Evolutionary conservation across 2,888 invertebrate species (phyloP).

Genomic region (Pterostichus niger): DNA sequence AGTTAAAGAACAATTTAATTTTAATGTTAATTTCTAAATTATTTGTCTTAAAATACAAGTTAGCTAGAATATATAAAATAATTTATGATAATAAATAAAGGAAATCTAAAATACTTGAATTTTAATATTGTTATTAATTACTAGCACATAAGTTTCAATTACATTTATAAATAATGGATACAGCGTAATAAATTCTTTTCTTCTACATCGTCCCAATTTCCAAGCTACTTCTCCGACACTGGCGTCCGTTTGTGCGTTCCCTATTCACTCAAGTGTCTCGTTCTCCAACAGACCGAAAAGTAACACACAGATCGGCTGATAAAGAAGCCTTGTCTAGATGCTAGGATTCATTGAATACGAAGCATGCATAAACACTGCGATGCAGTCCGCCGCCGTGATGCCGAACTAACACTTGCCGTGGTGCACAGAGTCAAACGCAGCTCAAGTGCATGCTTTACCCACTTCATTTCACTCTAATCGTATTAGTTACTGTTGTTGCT

Average conservation of each 20-base stretch:
- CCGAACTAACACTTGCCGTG: slow-evolving; percentile 9
- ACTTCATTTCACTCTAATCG: slow-evolving; percentile 47
- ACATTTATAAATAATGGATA: slow-evolving; percentile 6
- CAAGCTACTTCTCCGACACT: slow-evolving; percentile 26
- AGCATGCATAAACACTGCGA: slow-evolving; percentile 63
- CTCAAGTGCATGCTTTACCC: slow-evolving; percentile 26
- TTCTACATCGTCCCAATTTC: slow-evolving; percentile 15
- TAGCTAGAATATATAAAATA: too few species aligned
- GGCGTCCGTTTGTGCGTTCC: slow-evolving; percentile 55
- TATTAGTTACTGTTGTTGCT: neutral
- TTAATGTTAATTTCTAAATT: too few species aligned
- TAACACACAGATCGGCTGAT: slow-evolving; percentile 66
- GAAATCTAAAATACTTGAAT: too few species aligned
- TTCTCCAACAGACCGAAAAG: slow-evolving; percentile 65
- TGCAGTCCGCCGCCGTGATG: neutral
- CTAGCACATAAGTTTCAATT: slow-evolving; percentile 38
- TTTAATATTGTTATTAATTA: slow-evolving; percentile 24
- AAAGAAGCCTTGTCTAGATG: slow-evolving; percentile 66
- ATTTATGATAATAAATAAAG: too few species aligned
- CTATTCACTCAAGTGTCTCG: slow-evolving; percentile 65
- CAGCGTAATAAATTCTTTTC: neutral
- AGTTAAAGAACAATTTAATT: too few species aligned
- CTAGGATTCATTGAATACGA: slow-evolving; percentile 65
- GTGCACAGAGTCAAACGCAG: neutral
- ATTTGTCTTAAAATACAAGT: too few species aligned